These are phyloP conservation scores for Thaumetopoea pityocampa DNA, from an alignment of 1,140 invertebrate genomes.

Conservation along the genomic window DNA sequence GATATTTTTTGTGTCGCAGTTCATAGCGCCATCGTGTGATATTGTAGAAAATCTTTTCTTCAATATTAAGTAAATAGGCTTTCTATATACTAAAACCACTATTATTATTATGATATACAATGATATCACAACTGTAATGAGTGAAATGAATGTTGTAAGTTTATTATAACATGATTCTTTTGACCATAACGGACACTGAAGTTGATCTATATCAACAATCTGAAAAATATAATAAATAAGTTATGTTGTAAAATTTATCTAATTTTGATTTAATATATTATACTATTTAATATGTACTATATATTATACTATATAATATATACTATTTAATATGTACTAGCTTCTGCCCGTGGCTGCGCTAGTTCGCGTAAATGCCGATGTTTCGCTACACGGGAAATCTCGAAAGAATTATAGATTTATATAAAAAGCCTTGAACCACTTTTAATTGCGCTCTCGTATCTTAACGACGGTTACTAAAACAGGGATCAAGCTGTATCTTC, in stretches of 20 bases:
- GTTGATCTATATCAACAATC: slow-evolving; percentile 38
- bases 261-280: neutral
- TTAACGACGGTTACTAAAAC: no score
- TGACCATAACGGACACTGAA: slow-evolving; percentile 41
- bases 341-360: no score
- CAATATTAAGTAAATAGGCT: slow-evolving; percentile 34
- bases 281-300: neutral
- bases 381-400: no score
- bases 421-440: no score
- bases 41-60: slow-evolving; percentile 32
- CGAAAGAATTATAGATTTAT: no score
- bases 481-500: no score
- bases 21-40: slow-evolving; percentile 14
- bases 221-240: slow-evolving; percentile 34
- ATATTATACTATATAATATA: neutral
- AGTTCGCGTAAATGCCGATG: no score
- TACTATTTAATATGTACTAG: no score
- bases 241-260: neutral
- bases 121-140: slow-evolving; percentile 28
- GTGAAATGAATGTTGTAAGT: slow-evolving; percentile 34
- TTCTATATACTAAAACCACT: slow-evolving; percentile 37
- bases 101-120: slow-evolving; percentile 31
- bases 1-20: slow-evolving; percentile 46
- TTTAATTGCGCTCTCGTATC: no score
- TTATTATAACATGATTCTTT: slow-evolving; percentile 36